A percentile compares a stretch with the other conserved stretches of the same genome.
phyloP scores from a whole-genome alignment of 2,797 vertebrate genomes.

The Molossus molossus region DNA sequence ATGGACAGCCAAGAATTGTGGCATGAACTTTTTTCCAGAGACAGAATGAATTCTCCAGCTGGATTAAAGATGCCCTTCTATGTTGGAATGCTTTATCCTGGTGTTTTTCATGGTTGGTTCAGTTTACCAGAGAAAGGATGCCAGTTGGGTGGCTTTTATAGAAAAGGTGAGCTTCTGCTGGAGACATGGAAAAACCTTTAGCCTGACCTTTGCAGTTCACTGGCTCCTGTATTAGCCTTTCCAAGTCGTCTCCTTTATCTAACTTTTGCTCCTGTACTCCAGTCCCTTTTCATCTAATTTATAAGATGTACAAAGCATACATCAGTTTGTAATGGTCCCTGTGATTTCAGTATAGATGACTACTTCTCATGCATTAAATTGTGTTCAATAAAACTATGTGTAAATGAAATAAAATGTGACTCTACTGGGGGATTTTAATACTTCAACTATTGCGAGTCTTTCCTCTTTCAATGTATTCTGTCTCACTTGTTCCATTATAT shows the following conservation, averaged over 20 bases:
- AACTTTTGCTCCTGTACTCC: not conserved
- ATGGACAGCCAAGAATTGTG: not conserved
- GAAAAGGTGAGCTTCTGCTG: slow-evolving; percentile 61
- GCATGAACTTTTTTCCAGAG: not conserved
- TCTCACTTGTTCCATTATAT: slow-evolving; percentile 21
- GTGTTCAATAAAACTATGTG: slow-evolving; percentile 53
- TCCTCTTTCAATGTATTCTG: not conserved
- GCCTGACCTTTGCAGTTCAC: slow-evolving; percentile 41
- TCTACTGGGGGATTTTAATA: slow-evolving; percentile 64
- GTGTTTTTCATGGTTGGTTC: slow-evolving; percentile 41
- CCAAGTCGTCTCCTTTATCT: slow-evolving; percentile 40
- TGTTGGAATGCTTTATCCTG: slow-evolving; percentile 46
- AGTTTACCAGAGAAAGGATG: slow-evolving; percentile 44
- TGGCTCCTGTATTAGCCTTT: not conserved
- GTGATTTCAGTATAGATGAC: slow-evolving; percentile 53
- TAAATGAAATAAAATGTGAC: slow-evolving; percentile 68
- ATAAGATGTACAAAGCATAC: slow-evolving; percentile 21
- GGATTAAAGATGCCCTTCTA: slow-evolving; percentile 20
- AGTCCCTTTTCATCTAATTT: slow-evolving; percentile 57
- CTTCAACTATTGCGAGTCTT: not conserved
- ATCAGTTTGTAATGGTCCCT: slow-evolving; percentile 44
- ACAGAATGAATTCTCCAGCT: not conserved
- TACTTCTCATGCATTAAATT: slow-evolving; percentile 54
- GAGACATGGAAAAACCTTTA: not conserved
- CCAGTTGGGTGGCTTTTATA: slow-evolving; percentile 50